Conservation (phyloP, 2,888 invertebrate species). For the Agapostemon virescens region DNA sequence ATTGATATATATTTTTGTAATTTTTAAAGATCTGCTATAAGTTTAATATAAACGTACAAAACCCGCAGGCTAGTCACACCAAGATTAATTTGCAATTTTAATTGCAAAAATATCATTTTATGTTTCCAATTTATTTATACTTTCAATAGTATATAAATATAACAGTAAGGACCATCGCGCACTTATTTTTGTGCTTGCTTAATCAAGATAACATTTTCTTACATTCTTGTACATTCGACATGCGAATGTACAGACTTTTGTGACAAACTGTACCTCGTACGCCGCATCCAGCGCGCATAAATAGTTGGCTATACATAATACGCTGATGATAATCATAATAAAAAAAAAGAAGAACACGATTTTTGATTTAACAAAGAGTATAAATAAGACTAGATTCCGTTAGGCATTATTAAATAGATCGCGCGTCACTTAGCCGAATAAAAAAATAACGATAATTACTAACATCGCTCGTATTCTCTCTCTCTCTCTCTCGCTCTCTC, state of each 20-base stretch:
- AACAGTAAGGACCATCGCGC: background rate
- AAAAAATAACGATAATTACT: conserved; percentile 26
- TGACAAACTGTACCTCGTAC: background rate
- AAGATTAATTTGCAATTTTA: background rate
- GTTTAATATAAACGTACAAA: too few relatives aligned
- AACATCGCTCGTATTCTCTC: background rate
- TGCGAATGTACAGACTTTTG: background rate
- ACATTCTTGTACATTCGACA: background rate
- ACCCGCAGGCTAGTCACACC: too few relatives aligned
- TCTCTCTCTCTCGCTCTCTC: background rate
- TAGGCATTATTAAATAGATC: conserved; percentile 64
- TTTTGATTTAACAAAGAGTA: conserved; percentile 69
- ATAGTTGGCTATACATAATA: conserved; percentile 41
- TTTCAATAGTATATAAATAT: background rate
- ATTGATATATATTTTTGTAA: too few relatives aligned
- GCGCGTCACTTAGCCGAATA: conserved; percentile 16
- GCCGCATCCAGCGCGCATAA: conserved; percentile 26
- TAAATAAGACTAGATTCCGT: conserved; percentile 74
- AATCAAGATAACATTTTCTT: background rate
- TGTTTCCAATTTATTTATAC: background rate
- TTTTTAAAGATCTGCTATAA: too few relatives aligned
- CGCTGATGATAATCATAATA: conserved; percentile 33
- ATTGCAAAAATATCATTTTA: background rate
- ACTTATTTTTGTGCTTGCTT: background rate
- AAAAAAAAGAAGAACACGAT: conserved; percentile 46